phyloP scores from a whole-genome alignment of 2,888 invertebrate genomes.

The Scaptomyza reducta region DNA sequence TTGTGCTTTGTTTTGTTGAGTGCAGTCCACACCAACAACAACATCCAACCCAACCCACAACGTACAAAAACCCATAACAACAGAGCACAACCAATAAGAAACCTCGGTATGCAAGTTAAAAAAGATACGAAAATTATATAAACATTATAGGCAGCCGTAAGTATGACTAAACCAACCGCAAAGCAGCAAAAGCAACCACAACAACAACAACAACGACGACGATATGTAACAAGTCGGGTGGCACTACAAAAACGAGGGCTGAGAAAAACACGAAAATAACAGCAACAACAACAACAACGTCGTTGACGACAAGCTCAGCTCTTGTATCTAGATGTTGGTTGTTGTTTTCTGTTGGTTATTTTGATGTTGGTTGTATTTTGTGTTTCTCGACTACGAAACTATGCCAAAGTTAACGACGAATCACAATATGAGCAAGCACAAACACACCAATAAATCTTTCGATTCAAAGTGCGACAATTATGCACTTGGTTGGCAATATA shows the following conservation, averaged over 20 bases:
- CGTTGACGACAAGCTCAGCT: slow-evolving; percentile 34
- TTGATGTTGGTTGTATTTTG: slow-evolving; percentile 63
- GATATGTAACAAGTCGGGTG: slow-evolving; percentile 74
- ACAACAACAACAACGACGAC: slow-evolving; percentile 31
- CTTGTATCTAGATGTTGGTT: slow-evolving; percentile 21
- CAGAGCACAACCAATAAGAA: slow-evolving; percentile 58
- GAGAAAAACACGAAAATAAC: slow-evolving; percentile 39
- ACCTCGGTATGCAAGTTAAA: slow-evolving; percentile 65
- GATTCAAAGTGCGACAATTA: slow-evolving; percentile 52
- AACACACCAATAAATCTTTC: slow-evolving; percentile 3
- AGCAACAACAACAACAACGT: slow-evolving; percentile 14
- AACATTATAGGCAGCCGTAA: slow-evolving; percentile 72
- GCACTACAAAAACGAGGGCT: slow-evolving; percentile 66
- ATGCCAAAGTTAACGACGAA: slow-evolving; percentile 76
- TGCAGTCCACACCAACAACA: slow-evolving; percentile 25
- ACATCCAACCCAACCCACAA: slow-evolving; percentile 56
- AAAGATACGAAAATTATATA: slow-evolving; percentile 76
- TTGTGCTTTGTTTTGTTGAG: slow-evolving; percentile 31
- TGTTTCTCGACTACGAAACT: slow-evolving; percentile 65
- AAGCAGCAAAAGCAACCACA: slow-evolving; percentile 37
- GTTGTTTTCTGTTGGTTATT: slow-evolving; percentile 50
- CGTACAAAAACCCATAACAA: slow-evolving; percentile 17
- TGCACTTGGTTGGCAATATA: slow-evolving; percentile 57
- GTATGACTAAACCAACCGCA: slow-evolving; percentile 77
- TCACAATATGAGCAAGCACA: slow-evolving; percentile 50